These are phyloP conservation scores for Blastobasis lacticolella DNA, from an alignment of 2,888 invertebrate genomes.

Conservation along the genomic window DNA sequence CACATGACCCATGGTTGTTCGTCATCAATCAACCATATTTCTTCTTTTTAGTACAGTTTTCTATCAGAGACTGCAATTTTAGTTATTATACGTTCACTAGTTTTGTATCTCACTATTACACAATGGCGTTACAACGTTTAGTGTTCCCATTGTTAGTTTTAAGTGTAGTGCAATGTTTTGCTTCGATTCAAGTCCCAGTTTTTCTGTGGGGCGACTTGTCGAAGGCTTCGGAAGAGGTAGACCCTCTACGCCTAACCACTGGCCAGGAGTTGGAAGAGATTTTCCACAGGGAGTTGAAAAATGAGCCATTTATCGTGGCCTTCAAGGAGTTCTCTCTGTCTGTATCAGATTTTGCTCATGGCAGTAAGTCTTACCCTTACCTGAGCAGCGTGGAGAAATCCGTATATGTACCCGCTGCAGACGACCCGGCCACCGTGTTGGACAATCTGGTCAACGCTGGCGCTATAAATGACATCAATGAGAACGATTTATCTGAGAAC, in stretches of 20 bases:
- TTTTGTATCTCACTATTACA: constrained; percentile 27
- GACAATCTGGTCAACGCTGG: constrained; percentile 60
- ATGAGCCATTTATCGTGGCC: constrained; percentile 57
- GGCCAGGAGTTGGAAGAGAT: constrained; percentile 19
- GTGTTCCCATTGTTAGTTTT: constrained; percentile 55
- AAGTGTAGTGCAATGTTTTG: constrained; percentile 45
- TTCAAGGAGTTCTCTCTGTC: constrained; percentile 72
- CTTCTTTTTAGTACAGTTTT: constrained; percentile 49
- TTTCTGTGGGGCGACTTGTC: constrained; percentile 71
- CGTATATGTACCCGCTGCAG: constrained; percentile 77
- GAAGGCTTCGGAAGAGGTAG: constrained; percentile 29
- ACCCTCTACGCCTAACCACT: constrained; percentile 50
- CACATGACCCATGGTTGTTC: constrained; percentile 66
- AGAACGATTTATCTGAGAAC: constrained; percentile 46
- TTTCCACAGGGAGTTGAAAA: constrained; percentile 44
- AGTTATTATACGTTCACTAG: constrained; percentile 52
- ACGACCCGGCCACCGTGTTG: constrained; percentile 72
- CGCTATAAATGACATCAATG: constrained; percentile 38
- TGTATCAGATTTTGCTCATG: constrained; percentile 71
- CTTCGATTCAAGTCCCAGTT: constrained; percentile 70
- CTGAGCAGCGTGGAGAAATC: constrained; percentile 43
- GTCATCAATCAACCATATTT: constrained; percentile 46
- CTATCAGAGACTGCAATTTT: constrained; percentile 46
- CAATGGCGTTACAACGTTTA: constrained; percentile 65
- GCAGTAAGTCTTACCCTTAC: constrained; percentile 48